Evolutionary conservation across 1,140 invertebrate species (phyloP).

Genomic region (Formica selysi): DNA sequence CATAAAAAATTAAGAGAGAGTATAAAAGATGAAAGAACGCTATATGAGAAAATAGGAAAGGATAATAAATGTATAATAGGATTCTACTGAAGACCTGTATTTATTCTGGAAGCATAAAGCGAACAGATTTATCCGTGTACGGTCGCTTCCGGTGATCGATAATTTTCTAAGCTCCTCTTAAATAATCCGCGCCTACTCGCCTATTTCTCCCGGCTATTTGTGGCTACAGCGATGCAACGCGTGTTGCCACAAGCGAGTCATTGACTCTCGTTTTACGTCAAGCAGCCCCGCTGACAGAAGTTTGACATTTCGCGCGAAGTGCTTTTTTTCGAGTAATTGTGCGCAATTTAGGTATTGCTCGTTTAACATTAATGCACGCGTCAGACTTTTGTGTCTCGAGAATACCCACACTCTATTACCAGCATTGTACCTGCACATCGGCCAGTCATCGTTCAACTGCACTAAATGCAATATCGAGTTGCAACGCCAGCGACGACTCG

Average conservation of each 20-base stretch:
- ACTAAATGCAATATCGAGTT: constrained; percentile 39
- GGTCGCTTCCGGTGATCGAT: constrained; percentile 26
- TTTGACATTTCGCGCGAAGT: constrained; percentile 62
- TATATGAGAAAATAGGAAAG: not conserved
- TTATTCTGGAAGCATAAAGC: not conserved
- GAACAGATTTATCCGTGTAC: constrained; percentile 19
- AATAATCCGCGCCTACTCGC: constrained; percentile 11
- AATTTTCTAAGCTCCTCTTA: constrained; percentile 57
- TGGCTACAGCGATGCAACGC: not conserved
- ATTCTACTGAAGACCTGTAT: constrained; percentile 14
- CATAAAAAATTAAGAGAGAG: not conserved
- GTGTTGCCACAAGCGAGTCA: constrained; percentile 44
- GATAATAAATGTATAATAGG: not conserved
- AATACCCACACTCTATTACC: constrained; percentile 40
- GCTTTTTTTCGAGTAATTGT: constrained; percentile 16
- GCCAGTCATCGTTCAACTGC: constrained; percentile 47
- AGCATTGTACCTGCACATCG: constrained; percentile 35
- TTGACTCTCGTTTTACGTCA: constrained; percentile 61
- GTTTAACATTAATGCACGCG: constrained; percentile 26
- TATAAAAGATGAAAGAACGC: not conserved
- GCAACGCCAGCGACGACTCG: not conserved
- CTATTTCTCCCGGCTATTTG: constrained; percentile 53
- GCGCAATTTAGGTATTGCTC: constrained; percentile 28
- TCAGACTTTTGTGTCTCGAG: constrained; percentile 15
- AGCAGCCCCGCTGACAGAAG: constrained; percentile 42